Evolutionary conservation across 2,113 vertebrate species (phyloP).

Genomic region (Coturnix japonica): DNA sequence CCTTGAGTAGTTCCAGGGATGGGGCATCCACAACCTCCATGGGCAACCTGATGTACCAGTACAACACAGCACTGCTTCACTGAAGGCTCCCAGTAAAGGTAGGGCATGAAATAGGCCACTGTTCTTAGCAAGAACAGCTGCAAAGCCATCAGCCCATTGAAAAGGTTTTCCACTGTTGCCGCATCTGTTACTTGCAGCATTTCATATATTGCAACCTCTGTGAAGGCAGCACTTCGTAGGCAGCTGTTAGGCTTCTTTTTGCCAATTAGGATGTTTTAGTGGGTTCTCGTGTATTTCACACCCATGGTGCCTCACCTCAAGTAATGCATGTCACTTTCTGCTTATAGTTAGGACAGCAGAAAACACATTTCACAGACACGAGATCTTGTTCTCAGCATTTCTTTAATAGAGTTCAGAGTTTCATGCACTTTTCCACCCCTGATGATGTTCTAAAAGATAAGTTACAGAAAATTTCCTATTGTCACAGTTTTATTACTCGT

Average conservation of each 20-base stretch:
- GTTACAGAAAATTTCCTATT: slow-evolving; percentile 25
- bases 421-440: neutral
- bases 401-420: neutral
- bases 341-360: neutral
- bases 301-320: neutral
- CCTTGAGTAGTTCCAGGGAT: no score
- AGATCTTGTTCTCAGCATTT: neutral
- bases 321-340: neutral
- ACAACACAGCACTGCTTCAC: neutral
- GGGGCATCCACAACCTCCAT: no score
- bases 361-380: slow-evolving; percentile 8
- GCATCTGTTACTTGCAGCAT: neutral
- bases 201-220: neutral
- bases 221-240: neutral
- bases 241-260: neutral
- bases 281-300: neutral
- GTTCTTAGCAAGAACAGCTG: neutral
- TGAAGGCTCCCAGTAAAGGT: neutral
- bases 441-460: slow-evolving; percentile 35
- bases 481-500: slow-evolving; percentile 36
- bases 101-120: neutral
- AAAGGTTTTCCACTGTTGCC: neutral
- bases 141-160: neutral
- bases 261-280: neutral
- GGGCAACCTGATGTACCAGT: neutral